Conservation (phyloP, 2,888 invertebrate species). For the Diaphora mendica region DNA sequence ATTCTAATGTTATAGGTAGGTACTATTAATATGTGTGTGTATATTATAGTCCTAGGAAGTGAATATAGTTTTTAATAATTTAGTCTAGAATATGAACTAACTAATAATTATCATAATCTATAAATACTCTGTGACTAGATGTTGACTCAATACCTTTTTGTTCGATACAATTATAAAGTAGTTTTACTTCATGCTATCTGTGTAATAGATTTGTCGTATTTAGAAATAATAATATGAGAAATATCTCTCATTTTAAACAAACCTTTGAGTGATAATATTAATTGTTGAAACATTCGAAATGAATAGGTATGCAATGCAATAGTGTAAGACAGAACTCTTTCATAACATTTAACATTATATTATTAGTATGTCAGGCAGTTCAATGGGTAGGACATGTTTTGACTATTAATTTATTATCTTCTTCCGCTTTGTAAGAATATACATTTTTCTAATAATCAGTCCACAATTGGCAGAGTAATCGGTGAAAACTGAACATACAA, state of each 20-base stretch:
- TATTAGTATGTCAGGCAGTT: background rate
- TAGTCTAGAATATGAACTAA: background rate
- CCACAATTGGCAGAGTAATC: too few species aligned
- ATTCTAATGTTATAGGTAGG: background rate
- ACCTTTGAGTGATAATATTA: too few species aligned
- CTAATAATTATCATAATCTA: background rate
- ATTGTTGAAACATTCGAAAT: too few species aligned
- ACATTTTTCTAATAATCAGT: too few species aligned
- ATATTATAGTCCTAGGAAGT: background rate
- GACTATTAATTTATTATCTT: background rate
- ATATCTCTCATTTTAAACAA: too few species aligned
- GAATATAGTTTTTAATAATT: background rate
- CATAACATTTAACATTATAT: too few species aligned
- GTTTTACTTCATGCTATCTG: background rate
- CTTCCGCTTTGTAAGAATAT: background rate
- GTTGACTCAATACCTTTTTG: background rate
- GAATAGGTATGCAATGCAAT: background rate
- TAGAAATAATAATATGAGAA: background rate
- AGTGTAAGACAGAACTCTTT: background rate
- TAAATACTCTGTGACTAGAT: background rate
- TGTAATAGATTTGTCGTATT: background rate
- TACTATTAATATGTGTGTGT: background rate
- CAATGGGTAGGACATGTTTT: background rate
- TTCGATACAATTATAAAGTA: background rate
- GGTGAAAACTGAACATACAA: too few species aligned